Base-by-base conservation (phyloP, 2,113 vertebrate species). In the Scortum barcoo region DNA sequence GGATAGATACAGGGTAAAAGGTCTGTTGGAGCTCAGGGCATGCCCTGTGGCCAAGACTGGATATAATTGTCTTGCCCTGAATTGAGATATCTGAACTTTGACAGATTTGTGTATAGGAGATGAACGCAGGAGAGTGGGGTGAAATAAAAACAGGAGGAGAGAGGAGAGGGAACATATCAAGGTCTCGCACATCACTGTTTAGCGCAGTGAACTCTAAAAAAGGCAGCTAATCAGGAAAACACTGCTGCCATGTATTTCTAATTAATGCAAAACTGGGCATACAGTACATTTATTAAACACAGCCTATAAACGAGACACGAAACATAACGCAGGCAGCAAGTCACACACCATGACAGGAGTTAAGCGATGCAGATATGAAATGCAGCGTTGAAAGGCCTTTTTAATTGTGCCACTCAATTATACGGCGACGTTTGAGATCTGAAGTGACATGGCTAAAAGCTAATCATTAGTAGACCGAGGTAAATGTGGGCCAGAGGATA, bases 41-140 rank as follows among this genome's bases (percentile, higher is more conserved):
- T 87, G 79, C 81, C 86, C 88, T 75, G 72, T 83, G 75, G 90
- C 81, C 80, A 85, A 75, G 58, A 81, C 62, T 78, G 44, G 17
- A 79, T 68, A 51, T 88, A 87, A 91, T 88, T 92, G 87, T 90
- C 72, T 86, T 67, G 22, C 16, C 28, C 53, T 72, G 72, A 88
- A 91, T 85, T 82, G 69, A 88, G 73, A 88, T 74, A 70, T 89
- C 83, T 78, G n/a, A 85, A 86, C 76, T 87, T 69, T 85, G 84
- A 89, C 88, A 87, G 54, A 66, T 71, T 56, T 60, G 69, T 53
- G 72, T 78, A 53, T 44, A 54, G 5, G 30, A 72, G 71, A 67
- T 7, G 57, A 85, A 67, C n/a, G 33, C 63, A 22, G 44, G 51
- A n/a, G 68, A 66, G 51, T 30, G 54, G 56, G 30, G 36, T 69